Evolutionary conservation across 1,140 invertebrate genomes (phyloP), one percentile per base, ranked within the genome.

Genomic region (Aphis gossypii): DNA sequence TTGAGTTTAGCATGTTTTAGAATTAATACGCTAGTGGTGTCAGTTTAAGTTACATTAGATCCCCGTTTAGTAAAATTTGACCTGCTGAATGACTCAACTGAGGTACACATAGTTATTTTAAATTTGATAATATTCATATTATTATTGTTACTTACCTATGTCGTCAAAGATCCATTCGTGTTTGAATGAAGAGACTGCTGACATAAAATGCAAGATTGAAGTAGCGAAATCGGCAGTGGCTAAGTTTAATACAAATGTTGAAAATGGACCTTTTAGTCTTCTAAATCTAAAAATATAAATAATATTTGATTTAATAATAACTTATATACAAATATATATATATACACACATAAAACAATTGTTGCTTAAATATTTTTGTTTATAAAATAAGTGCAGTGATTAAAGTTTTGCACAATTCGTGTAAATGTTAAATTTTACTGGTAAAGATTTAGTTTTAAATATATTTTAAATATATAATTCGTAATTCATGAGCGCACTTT

Each of bases 231-330:
- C 95, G 41, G 95, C 95, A 20, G 95, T 93, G 1, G 95, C 95
- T 76, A 96, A 94, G 94, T 95, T 96, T 23, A 95, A 94, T 25
- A 95, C 95, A 84, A 95, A 95, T 11, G 94, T 94, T 38, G 95
- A 95, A 82, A 95, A 95, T 18, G 95, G 95, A 23, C 95, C 95
- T 68, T 95, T 94, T 7, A 95, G 93, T 11, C 95, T 93, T 35
- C 95, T 94, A 83, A 95, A 95, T 93, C 95, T 95, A 93, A 41
- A 94, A 94, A 76, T 94, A 84, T 94, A 84, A 54, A 76, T 20
- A n/a, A 88, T 8, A 18, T 87, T 87, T 87, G 86, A 0, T n/a
- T 87, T 46, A 48, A 6, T 48, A 20, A 8, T 14, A n/a, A 35
- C 14, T n/a, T 30, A n/a, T 14, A 60, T 60, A 41, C 3, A 2